Evolutionary conservation across 2,797 vertebrate species (phyloP).

Genomic region (Netta rufina): DNA sequence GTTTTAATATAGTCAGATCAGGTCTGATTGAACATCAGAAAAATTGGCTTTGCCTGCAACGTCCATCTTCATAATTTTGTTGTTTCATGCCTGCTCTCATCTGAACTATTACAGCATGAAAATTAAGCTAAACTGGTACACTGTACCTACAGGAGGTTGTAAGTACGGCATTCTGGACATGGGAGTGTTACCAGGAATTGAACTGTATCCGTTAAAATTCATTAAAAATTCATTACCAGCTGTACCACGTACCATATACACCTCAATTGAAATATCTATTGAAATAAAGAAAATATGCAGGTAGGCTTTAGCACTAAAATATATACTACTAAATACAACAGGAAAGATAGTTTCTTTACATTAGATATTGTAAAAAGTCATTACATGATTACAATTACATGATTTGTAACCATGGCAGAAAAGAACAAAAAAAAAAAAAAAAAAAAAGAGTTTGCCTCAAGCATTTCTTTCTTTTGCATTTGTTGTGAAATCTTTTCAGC

Average conservation of each 20-base stretch:
- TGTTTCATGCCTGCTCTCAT: not conserved
- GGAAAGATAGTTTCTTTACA: not conserved
- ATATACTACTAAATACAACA: not conserved
- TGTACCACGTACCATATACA: not conserved
- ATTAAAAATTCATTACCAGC: not conserved
- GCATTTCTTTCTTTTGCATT: not conserved
- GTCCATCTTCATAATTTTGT: not conserved
- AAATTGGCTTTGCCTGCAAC: not conserved
- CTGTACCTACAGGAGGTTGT: not conserved
- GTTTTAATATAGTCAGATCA: not conserved
- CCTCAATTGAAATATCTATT: not conserved
- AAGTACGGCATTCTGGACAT: not conserved
- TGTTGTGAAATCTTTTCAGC: not conserved
- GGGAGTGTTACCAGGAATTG: not conserved
- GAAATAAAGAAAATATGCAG: not conserved
- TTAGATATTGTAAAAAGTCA: not conserved
- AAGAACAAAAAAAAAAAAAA: not conserved
- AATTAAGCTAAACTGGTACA: not conserved
- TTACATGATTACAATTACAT: no score
- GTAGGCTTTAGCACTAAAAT: not conserved
- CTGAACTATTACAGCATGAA: not conserved
- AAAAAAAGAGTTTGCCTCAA: not conserved
- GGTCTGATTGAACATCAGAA: not conserved
- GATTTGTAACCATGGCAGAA: not conserved
- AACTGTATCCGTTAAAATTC: not conserved